Conservation (phyloP, 2,888 invertebrate genomes). For the Cheilosia urbana region DNA sequence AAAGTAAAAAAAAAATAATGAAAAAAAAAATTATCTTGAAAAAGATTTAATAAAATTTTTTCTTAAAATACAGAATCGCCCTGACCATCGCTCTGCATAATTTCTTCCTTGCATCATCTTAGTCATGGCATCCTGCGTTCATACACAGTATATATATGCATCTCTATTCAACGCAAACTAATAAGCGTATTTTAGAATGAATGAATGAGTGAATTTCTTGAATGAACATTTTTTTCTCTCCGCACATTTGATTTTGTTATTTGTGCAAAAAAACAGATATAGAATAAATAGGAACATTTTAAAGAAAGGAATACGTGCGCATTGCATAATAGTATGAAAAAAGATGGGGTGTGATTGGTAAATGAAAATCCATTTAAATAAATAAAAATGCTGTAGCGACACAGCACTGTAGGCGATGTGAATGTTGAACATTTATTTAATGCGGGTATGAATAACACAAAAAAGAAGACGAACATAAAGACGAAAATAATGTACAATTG, state of each 20-base stretch:
- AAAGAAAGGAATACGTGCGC: slow-evolving; percentile 30
- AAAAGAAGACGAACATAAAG: too few species aligned
- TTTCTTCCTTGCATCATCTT: slow-evolving; percentile 9
- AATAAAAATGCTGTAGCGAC: slow-evolving; percentile 9
- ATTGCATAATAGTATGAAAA: background rate
- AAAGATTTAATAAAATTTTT: too few species aligned
- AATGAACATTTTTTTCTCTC: slow-evolving; percentile 22
- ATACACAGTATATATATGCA: slow-evolving; percentile 15
- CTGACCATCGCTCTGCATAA: background rate
- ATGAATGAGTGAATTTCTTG: slow-evolving; percentile 45
- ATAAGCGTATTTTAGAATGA: slow-evolving; percentile 37
- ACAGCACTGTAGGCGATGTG: too few species aligned
- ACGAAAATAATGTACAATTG: too few species aligned
- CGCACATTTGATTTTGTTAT: slow-evolving; percentile 43
- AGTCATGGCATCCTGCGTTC: background rate
- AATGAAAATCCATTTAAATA: slow-evolving; percentile 39
- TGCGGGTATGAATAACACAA: too few species aligned
- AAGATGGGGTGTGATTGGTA: slow-evolving; percentile 2
- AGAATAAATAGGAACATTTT: slow-evolving; percentile 46
- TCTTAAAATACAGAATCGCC: background rate
- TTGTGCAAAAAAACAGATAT: slow-evolving; percentile 43
- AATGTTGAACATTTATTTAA: too few species aligned
- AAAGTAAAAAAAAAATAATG: too few species aligned
- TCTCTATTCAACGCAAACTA: slow-evolving; percentile 36
- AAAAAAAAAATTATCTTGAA: background rate